phyloP scores from a whole-genome alignment of 2,797 vertebrate genomes.

The Periparus ater region DNA sequence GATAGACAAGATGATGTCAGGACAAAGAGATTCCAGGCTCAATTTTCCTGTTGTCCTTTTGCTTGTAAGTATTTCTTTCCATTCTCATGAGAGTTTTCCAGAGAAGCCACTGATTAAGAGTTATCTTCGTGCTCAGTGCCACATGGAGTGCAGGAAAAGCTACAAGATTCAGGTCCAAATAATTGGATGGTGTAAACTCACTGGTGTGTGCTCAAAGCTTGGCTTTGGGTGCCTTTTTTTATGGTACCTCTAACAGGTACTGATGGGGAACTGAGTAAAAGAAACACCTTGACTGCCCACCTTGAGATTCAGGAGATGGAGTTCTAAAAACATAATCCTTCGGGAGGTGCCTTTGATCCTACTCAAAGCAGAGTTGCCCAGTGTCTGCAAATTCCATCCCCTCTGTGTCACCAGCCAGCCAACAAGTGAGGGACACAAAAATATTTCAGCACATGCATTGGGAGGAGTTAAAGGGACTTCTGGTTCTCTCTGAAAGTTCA shows the following conservation, averaged over 20 bases:
- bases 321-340: neutral
- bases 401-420: neutral
- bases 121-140: rapidly evolving
- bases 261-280: neutral
- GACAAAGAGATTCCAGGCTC: neutral
- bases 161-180: neutral
- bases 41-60: neutral
- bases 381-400: neutral
- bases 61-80: neutral
- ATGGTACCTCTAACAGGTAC: rapidly evolving
- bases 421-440: neutral
- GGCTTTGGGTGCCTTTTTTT: neutral
- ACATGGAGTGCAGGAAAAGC: neutral
- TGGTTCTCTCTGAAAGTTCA: neutral
- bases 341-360: neutral
- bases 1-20: neutral
- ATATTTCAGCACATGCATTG: neutral
- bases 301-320: neutral
- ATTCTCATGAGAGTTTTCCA: neutral
- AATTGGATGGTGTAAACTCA: neutral
- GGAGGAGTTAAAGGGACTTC: neutral
- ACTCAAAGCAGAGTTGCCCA: neutral
- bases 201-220: neutral
- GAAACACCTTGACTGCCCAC: neutral
- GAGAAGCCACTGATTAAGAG: neutral